Evolutionary conservation across 2,113 vertebrate species (phyloP), one percentile per base, ranked within the genome.

Genomic region (Galbula dea): DNA sequence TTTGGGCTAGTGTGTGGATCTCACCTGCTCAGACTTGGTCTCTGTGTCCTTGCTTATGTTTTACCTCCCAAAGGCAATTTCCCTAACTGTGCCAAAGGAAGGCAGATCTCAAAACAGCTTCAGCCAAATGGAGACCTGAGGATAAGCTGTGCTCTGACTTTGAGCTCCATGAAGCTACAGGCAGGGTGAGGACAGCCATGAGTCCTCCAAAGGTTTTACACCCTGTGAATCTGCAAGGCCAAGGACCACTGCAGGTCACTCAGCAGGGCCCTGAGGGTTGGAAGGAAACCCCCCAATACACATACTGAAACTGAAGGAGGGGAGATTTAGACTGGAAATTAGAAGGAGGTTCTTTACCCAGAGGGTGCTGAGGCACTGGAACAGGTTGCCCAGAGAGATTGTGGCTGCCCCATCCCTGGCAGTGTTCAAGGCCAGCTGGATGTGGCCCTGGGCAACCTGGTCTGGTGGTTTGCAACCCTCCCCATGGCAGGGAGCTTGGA

Each of bases 111-210:
- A 65, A 52, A 91, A 37, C 12, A 84, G 1, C 29, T 41, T 62
- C 55, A 83, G 62, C 37, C 45, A 2, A 1, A 10, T 1, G 1
- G 29, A 69, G 36, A 39, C 11, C 12, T 0, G 0, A 86, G 67
- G 54, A 76, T n/a, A 46, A 90, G n/a, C 23, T 15, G 2, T 6
- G 21, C 36, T 68, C 51, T 81, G 48, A 55, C 39, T 9, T 1
- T 1, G 1, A 66, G 55, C 24, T 83, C 30, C 0, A 0, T 0
- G 5, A 89, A 87, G 51, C 66, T 4, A 2, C 62, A 81, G 32
- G n/a, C 24, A 72, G 36, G 43, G 21, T 55, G 48, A 59, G 65
- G 37, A 57, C 30, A 57, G 27, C 11, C 45, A n/a, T 82, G 29
- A 55, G 32, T n/a, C 32, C 46, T 72, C 15, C n/a, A 32, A 12